Percentiles rank a stretch among this genome's conserved stretches.
Conservation (phyloP, 2,113 vertebrate genomes). For the Nothocercus julius region DNA sequence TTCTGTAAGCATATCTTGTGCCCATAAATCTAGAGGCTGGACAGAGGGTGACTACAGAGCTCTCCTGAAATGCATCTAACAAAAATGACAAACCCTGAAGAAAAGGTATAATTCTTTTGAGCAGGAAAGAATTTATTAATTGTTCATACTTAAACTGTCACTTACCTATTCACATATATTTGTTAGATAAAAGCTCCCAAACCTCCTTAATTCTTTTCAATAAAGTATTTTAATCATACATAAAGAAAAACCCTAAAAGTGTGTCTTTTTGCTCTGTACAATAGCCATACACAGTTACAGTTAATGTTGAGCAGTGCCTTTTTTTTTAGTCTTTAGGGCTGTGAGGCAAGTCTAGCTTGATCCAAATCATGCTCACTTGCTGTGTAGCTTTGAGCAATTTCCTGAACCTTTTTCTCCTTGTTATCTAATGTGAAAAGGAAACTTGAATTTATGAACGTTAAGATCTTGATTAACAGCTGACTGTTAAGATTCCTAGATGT, state of each 20-base stretch:
- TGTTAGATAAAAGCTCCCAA: not conserved
- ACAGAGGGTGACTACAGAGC: not conserved
- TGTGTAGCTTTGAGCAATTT: not conserved
- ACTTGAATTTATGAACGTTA: not conserved
- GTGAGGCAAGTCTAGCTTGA: not conserved
- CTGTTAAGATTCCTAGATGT: not conserved
- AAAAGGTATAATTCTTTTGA: not conserved
- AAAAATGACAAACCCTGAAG: not conserved
- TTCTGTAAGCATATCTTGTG: not conserved
- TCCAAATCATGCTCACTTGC: not conserved
- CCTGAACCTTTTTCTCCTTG: not conserved
- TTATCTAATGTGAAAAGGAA: not conserved
- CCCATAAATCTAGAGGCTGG: not conserved
- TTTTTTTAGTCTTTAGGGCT: not conserved
- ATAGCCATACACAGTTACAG: rapidly evolving
- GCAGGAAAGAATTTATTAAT: not conserved
- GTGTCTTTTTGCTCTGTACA: not conserved
- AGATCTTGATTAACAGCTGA: not conserved
- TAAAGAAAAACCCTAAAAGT: not conserved
- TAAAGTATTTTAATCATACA: not conserved
- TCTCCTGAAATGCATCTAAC: not conserved
- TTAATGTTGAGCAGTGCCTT: not conserved
- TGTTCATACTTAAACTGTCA: not conserved
- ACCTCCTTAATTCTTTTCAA: not conserved
- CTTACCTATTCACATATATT: not conserved